Evolutionary conservation across 2,797 vertebrate genomes (phyloP), one percentile per base, ranked within the genome.

Genomic region (Tokudaia tokunoshimensis): DNA sequence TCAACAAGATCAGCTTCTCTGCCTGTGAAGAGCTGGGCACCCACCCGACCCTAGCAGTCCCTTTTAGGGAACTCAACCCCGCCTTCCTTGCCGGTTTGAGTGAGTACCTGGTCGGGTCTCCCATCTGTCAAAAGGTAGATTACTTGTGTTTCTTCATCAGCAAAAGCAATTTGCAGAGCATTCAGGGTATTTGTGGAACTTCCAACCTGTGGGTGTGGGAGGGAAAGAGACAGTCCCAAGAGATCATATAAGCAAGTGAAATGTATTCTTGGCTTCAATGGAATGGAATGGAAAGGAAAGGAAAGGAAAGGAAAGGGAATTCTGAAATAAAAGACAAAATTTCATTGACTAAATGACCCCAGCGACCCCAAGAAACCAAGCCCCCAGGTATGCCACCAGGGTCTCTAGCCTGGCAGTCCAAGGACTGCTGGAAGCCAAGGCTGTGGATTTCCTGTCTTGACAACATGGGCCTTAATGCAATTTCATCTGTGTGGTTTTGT

Each of bases 101-200:
- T 61, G 79, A 84, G 37, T 99, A 99, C 99, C 99, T 99, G 99
- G 93, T 99, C 98, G 92, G 99, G 99, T 89, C 99, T 98, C 86
- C 99, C 99, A 91, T 99, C 99, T 29, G 99, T 99, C 97, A 99
- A 96, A 80, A 99, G 98, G 96, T 99, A 99, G 97, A 99, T 97
- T 86, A 97, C 98, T 92, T 98, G 97, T 87, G 98, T 98, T 76
- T 97, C 98, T 90, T 94, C 17, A 97, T 99, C 99, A 41, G 98
- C 97, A 82, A 99, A 96, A 93, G 99, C 99, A 96, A 98, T 96
- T 85, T 98, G 97, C 89, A 99, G 97, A 84, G 99, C 99, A 92
- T 88, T 81, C 83, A 99, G 97, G 20, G 98, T 99, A 93, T 99
- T 98, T 96, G 99, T 99, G 95, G 99, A 99, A 96, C 98, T 98